Evolutionary conservation across 2,113 vertebrate species (phyloP), one percentile per base, ranked within the genome.

Genomic region (Caloenas nicobarica): DNA sequence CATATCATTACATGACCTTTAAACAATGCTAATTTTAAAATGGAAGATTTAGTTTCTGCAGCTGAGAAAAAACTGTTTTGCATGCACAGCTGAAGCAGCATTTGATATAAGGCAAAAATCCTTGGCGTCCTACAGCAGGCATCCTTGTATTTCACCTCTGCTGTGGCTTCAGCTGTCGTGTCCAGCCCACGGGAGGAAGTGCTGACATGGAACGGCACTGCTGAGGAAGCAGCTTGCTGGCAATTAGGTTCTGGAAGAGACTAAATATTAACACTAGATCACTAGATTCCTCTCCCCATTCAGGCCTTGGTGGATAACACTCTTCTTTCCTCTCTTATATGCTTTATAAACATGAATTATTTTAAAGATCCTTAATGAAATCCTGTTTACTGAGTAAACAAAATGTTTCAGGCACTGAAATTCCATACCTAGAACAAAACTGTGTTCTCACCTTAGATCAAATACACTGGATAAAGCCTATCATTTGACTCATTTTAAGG

Each of bases 1-100:
- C 53, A 16, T 93, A 82, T 36, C 71, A 60, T 38, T 70, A 50
- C 24, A 46, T 10, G 48, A 62, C 86, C 71, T 89, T 74, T 16
- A 60, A 8, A 62, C 31, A 60, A 60, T 7, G 58, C 84, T 92
- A 89, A 93, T 82, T 89, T 91, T 91, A 88, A 96, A 93, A 51
- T 86, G 40, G 62, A 89, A 93, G 65, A 92, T 94, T 86, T 64
- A 50, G 79, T 89, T 96, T 91, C 73, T 91, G 81, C 95, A 96
- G 90, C 87, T 91, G 76, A 93, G 86, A 77, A 96, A 72, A 31
- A 5, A 31, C 48, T 21, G 65, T 95, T 89, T 58, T 95, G 82
- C 50, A 77, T 0, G 42, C 89, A 96, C 94, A 97, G 95, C 97
- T 97, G 94, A 96, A 84, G 84, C 68, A 94, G 89, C 79, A 92